Base-by-base conservation (phyloP, 2,888 invertebrate species). In the Poecilus cupreus region DNA sequence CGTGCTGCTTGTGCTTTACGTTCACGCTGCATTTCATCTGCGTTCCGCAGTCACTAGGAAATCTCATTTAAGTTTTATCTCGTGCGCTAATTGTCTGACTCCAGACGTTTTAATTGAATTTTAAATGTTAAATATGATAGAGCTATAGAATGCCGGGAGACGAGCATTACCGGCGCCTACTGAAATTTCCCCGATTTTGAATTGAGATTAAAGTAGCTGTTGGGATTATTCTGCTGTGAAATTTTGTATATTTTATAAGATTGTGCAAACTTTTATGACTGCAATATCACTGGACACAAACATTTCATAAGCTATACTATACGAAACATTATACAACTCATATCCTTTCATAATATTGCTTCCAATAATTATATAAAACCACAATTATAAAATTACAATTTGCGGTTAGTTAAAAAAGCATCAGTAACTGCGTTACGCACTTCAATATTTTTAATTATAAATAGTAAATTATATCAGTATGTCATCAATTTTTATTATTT, bases 101-200 rank as follows among this genome's bases (percentile, higher is more conserved):
- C 57, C 43, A 77, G 76, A 77, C 76, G 37, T 77, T 77, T 77
- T 77, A 77, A 77, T 77, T 77, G 76, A 77, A 77, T 77, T 77
- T 77, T 77, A 77, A 77, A 77, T 77, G 76, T 77, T 77, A 77
- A 77, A 77, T 77, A 77, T 77, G 76, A 77, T 77, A 70, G 37
- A 37, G 32, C 32, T 32, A 32, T 32, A 32, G 32, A 32, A 32
- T 8, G 43, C 10, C 43, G 3, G 43, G 60, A 60, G 26, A 4
- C 11, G 60, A 26, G 22, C 26, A 26, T 26, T 22, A 60, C 22
- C 22, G 10, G 22, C 6, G 60, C 22, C 60, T 60, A 60, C 13
- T 60, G n/a, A 4, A 60, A 13, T 26, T 60, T 22, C 13, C n/a
- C 26, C 13, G 22, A 3, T 6, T 60, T 57, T 60, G 22, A 24